Evolutionary conservation across 2,113 vertebrate genomes (phyloP), one percentile per base, ranked within the genome.

Genomic region (Orycteropus afer): DNA sequence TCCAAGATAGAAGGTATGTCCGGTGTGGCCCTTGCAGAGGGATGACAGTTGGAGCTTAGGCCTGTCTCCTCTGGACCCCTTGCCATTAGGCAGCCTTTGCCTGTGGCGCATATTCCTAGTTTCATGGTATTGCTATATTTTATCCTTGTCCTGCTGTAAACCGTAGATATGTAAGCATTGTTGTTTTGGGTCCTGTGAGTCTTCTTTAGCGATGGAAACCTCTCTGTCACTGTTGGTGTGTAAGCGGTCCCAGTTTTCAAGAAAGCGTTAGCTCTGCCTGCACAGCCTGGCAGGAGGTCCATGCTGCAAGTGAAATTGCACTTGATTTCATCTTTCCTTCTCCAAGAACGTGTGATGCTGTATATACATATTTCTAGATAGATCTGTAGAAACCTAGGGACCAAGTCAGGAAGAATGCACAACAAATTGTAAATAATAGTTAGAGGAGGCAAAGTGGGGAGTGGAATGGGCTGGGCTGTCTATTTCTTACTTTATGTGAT

Each of bases 21-120:
- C 34, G 55, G 2, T 25, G 6, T 0, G 27, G 34, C 29, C 42
- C 22, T 74, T 81, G 14, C 55, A 76, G 65, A 55, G 40, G 7
- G 3, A 34, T 4, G 15, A 49, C 17, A 2, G 22, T 0, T 23
- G 10, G 55, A 27, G 4, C 3, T 14, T 14, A 34, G 1, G 14
- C n/a, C 61, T 67, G 53, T 25, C 53, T 27, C 53, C 27, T 78
- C 25, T 7, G n/a, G 34, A 20, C 3, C n/a, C 40, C n/a, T 15
- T 10, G 2, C 45, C 53, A 17, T n/a, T 20, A 37, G 67, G 7
- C n/a, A 22, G n/a, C 7, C 7, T 18, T 69, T 37, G 2, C 18
- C 67, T 69, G 67, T 69, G 67, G 7, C 37, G n/a, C 67, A 40
- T 69, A 22, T 40, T 69, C 67, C 65, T 9, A 47, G 27, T 61